Evolutionary conservation across 2,113 vertebrate genomes (phyloP), one percentile per base, ranked within the genome.

Genomic region (Collichthys lucidus): DNA sequence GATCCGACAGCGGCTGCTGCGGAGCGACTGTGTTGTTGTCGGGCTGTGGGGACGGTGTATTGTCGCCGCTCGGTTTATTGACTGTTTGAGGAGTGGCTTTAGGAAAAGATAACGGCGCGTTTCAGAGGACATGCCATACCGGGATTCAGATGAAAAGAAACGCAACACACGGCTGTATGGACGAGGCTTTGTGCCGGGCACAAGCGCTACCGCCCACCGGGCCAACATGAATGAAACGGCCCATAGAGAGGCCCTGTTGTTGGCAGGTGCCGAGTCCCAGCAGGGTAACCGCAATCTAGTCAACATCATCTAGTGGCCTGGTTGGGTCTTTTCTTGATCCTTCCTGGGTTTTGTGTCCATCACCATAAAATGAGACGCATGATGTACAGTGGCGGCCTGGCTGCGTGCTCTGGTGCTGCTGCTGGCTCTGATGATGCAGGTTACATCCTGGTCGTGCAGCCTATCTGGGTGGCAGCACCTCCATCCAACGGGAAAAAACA

Each of bases 221-320:
- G 9, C 3, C 29, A 31, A 75, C 67, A 55, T 40, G 71, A 77
- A 61, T 80, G 73, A 77, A 44, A 22, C 42, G 77, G 77, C n/a
- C 55, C n/a, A 40, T 1, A 76, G 66, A 76, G 72, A 82, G 71
- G 85, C 75, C 84, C 79, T 77, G 79, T 78, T 82, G 62, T 69
- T 57, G 74, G 79, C 79, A 86, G 84, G 79, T 82, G 84, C 84
- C 31, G 20, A 29, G 60, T 74, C 24, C 56, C 40, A 8, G 31
- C 61, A 24, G 40, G 19, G n/a, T 15, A 20, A 59, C 2, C 44
- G 29, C 44, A 4, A 11, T 52, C 19, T n/a, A 7, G 72, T 24
- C 49, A 17, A 15, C 47, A 55, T 42, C 19, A n/a, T n/a, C n/a
- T n/a, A n/a, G n/a, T 11, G 63, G 35, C 20, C 35, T 46, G 63